These are phyloP conservation scores for Orthonevra nobilis DNA, from an alignment of 2,888 invertebrate species.

Conservation along the genomic window DNA sequence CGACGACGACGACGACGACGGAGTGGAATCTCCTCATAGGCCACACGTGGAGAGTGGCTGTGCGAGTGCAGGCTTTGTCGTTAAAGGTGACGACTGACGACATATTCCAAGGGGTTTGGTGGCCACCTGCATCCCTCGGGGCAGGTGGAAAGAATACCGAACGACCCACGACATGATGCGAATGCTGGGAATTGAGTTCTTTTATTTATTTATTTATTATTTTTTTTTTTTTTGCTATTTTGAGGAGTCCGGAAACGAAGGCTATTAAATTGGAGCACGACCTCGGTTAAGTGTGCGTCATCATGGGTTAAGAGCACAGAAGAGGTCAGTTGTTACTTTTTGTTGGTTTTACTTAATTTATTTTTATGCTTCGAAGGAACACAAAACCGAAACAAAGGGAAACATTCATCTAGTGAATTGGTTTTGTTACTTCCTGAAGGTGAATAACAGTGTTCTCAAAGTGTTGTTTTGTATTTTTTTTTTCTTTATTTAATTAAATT, in stretches of 20 bases:
- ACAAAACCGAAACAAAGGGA: slow-evolving; percentile 12
- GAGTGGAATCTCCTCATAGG: not conserved
- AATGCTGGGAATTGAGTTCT: slow-evolving; percentile 56
- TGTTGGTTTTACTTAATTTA: not conserved
- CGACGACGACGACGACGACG: no score
- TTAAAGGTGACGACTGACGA: slow-evolving; percentile 62
- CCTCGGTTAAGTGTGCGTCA: slow-evolving; percentile 68
- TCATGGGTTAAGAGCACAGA: slow-evolving; percentile 64
- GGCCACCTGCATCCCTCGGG: not conserved
- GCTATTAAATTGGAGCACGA: slow-evolving; percentile 69
- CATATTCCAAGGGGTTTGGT: slow-evolving; percentile 53
- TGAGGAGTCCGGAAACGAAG: slow-evolving; percentile 65
- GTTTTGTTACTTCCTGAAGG: slow-evolving; percentile 7
- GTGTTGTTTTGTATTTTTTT: slow-evolving; percentile 16
- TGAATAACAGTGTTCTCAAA: slow-evolving; percentile 9
- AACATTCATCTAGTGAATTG: slow-evolving; percentile 28
- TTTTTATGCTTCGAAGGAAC: not conserved
- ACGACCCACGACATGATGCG: no score
- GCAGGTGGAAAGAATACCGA: slow-evolving; percentile 33
- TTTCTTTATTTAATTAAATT: slow-evolving; percentile 60
- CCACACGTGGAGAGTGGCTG: slow-evolving; percentile 13
- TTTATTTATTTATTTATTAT: no score
- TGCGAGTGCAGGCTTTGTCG: slow-evolving; percentile 46
- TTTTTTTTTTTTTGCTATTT: slow-evolving; percentile 4
- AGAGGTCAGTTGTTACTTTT: slow-evolving; percentile 57